Conservation (phyloP, 2,113 vertebrate species). For the Otus sunia region DNA sequence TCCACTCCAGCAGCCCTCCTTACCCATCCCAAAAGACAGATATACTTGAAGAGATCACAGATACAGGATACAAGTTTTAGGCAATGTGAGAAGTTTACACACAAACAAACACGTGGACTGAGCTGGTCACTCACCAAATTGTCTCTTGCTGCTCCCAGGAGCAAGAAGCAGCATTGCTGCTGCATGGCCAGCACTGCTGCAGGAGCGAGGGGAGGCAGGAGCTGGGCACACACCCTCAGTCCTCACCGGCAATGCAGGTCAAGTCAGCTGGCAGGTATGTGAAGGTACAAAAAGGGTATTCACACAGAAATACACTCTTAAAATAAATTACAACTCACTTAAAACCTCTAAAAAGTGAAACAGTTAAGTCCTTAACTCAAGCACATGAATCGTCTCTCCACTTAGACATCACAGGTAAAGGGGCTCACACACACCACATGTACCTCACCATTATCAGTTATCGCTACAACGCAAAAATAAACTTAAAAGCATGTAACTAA, state of each 20-base stretch:
- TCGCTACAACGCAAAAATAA: neutral
- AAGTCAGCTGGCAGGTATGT: neutral
- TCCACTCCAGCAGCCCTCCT: neutral
- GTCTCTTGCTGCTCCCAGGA: neutral
- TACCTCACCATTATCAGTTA: neutral
- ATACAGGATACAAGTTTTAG: rapidly evolving
- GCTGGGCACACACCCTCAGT: neutral
- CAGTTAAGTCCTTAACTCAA: neutral
- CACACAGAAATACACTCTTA: neutral
- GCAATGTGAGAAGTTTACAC: neutral
- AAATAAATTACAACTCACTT: neutral
- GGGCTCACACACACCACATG: neutral
- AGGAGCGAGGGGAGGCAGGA: neutral
- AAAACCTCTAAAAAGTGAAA: too few species aligned
- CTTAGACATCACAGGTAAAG: neutral
- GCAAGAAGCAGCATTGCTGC: neutral
- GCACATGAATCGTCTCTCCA: neutral
- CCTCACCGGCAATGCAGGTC: neutral
- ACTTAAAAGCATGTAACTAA: neutral
- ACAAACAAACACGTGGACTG: neutral
- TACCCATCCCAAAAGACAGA: neutral
- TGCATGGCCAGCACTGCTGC: neutral
- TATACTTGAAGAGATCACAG: neutral
- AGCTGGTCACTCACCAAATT: neutral
- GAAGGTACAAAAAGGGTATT: neutral